Percentiles rank a stretch among this genome's conserved stretches.
These are phyloP conservation scores for Tetragnatha versicolor DNA, from an alignment of 1,140 invertebrate genomes.

Conservation along the genomic window DNA sequence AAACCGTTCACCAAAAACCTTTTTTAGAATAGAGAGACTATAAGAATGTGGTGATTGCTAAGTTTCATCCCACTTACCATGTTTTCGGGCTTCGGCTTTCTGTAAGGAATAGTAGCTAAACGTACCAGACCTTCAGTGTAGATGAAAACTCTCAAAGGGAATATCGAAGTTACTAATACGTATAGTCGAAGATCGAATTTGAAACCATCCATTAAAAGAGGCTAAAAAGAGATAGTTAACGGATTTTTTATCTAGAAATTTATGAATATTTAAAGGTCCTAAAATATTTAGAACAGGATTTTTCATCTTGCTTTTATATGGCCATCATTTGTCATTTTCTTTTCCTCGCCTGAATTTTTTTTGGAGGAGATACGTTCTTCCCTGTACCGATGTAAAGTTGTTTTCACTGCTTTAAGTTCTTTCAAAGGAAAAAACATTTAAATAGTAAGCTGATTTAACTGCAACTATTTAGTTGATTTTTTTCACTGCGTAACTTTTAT, in stretches of 20 bases:
- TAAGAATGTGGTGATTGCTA: background rate
- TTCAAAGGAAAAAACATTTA: too few relatives aligned
- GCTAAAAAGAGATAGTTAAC: constrained; percentile 61
- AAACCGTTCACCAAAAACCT: too few relatives aligned
- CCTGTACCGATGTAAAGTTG: background rate
- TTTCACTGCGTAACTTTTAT: too few relatives aligned
- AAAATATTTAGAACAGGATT: background rate
- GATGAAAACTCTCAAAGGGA: constrained; percentile 88
- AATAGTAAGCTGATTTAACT: too few relatives aligned
- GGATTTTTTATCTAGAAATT: background rate
- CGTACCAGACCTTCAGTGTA: constrained; percentile 94
- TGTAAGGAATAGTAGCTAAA: constrained; percentile 80
- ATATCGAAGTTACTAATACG: constrained; percentile 91
- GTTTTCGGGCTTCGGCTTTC: constrained; percentile 79
- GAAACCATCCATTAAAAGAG: constrained; percentile 76
- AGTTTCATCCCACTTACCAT: constrained; percentile 59
- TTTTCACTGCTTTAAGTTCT: too few relatives aligned
- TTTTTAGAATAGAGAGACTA: too few relatives aligned
- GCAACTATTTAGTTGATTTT: too few relatives aligned
- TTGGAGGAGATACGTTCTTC: background rate
- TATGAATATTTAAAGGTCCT: background rate
- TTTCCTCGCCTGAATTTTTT: background rate
- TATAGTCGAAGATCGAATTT: constrained; percentile 97
- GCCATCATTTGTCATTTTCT: background rate
- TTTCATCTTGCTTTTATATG: background rate